Base-by-base conservation (phyloP, 2,888 invertebrate genomes). In the Selenia dentaria region DNA sequence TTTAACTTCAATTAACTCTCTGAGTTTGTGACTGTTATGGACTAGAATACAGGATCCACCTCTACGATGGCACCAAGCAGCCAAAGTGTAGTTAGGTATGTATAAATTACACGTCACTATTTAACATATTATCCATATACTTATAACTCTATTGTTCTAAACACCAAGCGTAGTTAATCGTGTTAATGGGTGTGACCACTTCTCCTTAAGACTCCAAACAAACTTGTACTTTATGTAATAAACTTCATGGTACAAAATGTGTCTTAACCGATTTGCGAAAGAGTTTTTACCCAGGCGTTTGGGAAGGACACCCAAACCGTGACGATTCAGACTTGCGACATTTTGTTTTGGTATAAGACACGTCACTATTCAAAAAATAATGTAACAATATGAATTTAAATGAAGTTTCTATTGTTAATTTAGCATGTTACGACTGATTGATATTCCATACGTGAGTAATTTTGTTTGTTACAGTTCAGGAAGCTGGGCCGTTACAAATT, bases 151-250 rank as follows among this genome's bases (percentile, higher is more conserved):
- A 66, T 62, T 66, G 66, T 74, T 77, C 62, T 63, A 61, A 70
- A 68, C 67, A 67, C 51, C 73, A 69, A 80, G 79, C 83, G 74
- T 83, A 59, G 76, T 77, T 77, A 83, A 83, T 78, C 74, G 58
- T 63, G 63, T 67, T 81, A 83, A 83, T 75, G 56, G 68, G 65
- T 76, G 74, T 74, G 79, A 76, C 78, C 62, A 54, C 44, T 54
- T 47, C 34, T 38, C 34, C 46, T 56, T 44, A 55, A 47, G 18
- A 22, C 28, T 20, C 28, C 29, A 12, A n/a, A 18, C 33, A 13
- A 75, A 58, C 55, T 26, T 68, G 9, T 13, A 52, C 62, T 62
- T 63, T 75, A 39, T 27, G 1, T 0, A 9, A 4, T 14, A 49
- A 10, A 48, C 6, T 16, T 49, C 74, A 77, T 40, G 58, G 72